Evolutionary conservation across 2,113 vertebrate species (phyloP), one percentile per base, ranked within the genome.

Genomic region (Calypte anna): DNA sequence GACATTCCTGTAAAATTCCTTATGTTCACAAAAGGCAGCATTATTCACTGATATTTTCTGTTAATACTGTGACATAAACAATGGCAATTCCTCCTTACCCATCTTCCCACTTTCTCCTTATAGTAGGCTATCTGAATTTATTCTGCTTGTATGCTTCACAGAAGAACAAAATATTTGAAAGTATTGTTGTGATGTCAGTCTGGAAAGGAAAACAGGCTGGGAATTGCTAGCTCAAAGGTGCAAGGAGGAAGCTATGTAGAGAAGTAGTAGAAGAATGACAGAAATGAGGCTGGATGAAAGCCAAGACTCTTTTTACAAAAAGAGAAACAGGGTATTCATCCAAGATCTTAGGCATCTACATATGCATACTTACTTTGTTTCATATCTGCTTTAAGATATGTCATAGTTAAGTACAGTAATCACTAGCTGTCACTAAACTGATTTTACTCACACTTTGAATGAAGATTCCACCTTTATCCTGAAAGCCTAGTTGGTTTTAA

Each of bases 21-120:
- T 85, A 59, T 76, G 54, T 66, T 91, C 91, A 79, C 44, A 86
- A 85, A 94, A 83, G 43, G 30, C 55, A 77, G 51, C 54, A 82
- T 92, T 89, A 93, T 40, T 87, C 66, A 82, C 21, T 82, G 36
- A 12, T 76, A n/a, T 92, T 87, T 92, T 74, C 58, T 94, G 33
- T 58, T 79, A 82, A 40, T 62, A 5, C 14, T 84, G 16, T 78
- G 13, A 25, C 48, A 86, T 64, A 74, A 88, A 57, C 30, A 91
- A 75, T 68, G 50, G 40, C 54, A 6, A 2, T 38, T 76, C 46
- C 17, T 90, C 30, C 64, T 76, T n/a, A 51, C 20, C 69, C 12
- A 8, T 82, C 14, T 46, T 85, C 23, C 19, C n/a, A 91, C 23
- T 14, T 78, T 75, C 43, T 83, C 31, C 20, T 64, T 87, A 18